A percentile compares a stretch with the other conserved stretches of the same genome.
Evolutionary conservation across 2,888 invertebrate species (phyloP).

Genomic region (Hylaea fasciaria): DNA sequence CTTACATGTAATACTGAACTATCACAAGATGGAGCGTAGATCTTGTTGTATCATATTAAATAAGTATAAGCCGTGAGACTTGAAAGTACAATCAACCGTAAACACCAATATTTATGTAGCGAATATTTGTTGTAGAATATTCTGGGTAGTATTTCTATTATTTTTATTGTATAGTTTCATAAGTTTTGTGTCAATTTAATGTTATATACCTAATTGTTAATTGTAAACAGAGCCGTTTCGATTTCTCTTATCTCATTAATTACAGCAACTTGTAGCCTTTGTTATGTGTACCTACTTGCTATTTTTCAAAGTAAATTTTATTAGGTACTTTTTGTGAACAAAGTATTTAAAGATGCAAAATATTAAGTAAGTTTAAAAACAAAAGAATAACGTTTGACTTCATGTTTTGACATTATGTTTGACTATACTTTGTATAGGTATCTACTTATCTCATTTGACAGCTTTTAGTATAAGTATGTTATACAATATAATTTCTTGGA

Average conservation of each 20-base stretch:
- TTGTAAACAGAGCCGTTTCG: slow-evolving; percentile 8
- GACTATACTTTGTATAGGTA: neutral
- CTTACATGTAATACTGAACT: slow-evolving; percentile 16
- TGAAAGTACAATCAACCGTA: slow-evolving; percentile 67
- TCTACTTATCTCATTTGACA: slow-evolving; percentile 15
- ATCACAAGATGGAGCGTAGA: slow-evolving; percentile 41
- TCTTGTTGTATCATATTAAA: slow-evolving; percentile 34
- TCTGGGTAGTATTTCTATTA: slow-evolving; percentile 60
- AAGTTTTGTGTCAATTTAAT: slow-evolving; percentile 69
- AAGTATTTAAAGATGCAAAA: slow-evolving; percentile 9
- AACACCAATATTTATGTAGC: slow-evolving; percentile 56
- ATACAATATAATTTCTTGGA: slow-evolving; percentile 8
- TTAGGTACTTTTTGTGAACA: neutral
- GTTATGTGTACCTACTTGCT: neutral
- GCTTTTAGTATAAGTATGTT: slow-evolving; percentile 3
- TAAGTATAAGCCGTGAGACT: slow-evolving; percentile 58
- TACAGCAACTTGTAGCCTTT: neutral
- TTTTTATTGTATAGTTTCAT: slow-evolving; percentile 46
- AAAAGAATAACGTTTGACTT: neutral
- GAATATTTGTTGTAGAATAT: slow-evolving; percentile 81
- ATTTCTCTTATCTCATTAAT: slow-evolving; percentile 10
- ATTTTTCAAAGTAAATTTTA: neutral
- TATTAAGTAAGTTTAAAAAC: too few relatives aligned
- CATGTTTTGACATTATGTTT: neutral
- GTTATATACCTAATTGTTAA: slow-evolving; percentile 34